Evolutionary conservation across 2,797 vertebrate genomes (phyloP).

Genomic region (Phalanger gymnotis): DNA sequence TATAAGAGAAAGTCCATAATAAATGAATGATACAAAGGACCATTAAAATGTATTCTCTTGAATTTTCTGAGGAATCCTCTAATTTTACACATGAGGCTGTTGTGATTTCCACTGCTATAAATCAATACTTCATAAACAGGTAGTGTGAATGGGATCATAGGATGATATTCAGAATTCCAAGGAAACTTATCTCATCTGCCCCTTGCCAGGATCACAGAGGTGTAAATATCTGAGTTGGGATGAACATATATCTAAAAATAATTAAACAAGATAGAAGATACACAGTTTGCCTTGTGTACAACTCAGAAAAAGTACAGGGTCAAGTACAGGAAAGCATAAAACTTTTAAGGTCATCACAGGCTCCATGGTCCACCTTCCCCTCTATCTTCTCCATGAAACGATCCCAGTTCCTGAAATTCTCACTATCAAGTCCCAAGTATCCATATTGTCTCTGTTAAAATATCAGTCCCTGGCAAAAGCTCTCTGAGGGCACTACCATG

Average conservation of each 20-base stretch:
- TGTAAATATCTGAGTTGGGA: neutral
- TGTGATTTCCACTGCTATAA: neutral
- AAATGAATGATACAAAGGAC: neutral
- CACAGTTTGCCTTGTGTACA: neutral
- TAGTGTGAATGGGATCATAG: neutral
- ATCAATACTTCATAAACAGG: neutral
- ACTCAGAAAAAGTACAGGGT: neutral
- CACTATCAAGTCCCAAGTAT: neutral
- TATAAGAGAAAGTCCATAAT: neutral
- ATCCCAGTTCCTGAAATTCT: neutral
- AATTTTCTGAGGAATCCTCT: neutral
- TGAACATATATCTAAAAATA: neutral
- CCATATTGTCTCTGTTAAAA: neutral
- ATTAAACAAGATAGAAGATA: neutral
- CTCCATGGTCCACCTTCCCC: neutral
- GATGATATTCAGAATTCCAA: neutral
- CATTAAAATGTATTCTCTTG: neutral
- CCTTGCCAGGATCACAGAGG: neutral
- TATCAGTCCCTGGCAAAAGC: neutral
- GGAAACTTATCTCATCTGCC: neutral
- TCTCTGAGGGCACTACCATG: neutral
- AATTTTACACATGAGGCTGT: neutral
- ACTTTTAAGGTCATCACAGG: neutral
- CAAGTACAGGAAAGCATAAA: neutral
- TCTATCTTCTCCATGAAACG: neutral